Evolutionary conservation across 2,888 invertebrate species (phyloP).

Genomic region (Tiliacea citrago): DNA sequence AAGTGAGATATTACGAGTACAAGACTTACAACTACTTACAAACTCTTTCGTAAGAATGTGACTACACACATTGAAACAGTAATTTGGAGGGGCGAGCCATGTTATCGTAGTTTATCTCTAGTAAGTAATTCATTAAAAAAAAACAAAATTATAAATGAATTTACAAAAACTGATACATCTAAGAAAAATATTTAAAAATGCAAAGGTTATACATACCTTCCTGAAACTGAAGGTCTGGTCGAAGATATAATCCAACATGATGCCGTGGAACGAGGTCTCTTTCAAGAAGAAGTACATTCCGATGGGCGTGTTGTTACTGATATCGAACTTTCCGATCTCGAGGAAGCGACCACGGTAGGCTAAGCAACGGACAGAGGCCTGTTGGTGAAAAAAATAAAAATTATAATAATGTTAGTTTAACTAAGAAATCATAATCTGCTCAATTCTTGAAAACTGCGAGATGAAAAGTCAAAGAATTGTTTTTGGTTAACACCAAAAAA

Average conservation of each 20-base stretch:
- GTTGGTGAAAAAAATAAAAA: not conserved
- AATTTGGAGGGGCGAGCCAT: too few species aligned
- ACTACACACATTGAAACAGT: too few species aligned
- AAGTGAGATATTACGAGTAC: too few species aligned
- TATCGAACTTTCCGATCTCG: conserved; percentile 95
- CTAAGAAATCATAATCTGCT: not conserved
- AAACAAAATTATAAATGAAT: not conserved
- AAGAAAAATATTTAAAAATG: not conserved
- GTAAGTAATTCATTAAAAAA: too few species aligned
- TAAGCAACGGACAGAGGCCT: conserved; percentile 90
- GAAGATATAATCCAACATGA: conserved; percentile 89
- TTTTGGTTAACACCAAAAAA: too few species aligned
- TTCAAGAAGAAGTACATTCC: conserved; percentile 93
- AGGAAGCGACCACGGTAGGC: conserved; percentile 92
- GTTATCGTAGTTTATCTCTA: too few species aligned
- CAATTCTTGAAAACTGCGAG: not conserved
- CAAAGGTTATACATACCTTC: conserved; percentile 73
- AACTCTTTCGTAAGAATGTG: too few species aligned
- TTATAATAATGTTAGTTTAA: not conserved
- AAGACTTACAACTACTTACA: too few species aligned
- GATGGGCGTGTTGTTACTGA: conserved; percentile 92
- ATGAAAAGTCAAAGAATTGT: not conserved
- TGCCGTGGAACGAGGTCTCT: conserved; percentile 90
- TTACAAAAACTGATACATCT: not conserved
- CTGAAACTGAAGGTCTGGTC: conserved; percentile 83